Evolutionary conservation across 2,113 vertebrate genomes (phyloP).

Genomic region (Pterocles orientalis): DNA sequence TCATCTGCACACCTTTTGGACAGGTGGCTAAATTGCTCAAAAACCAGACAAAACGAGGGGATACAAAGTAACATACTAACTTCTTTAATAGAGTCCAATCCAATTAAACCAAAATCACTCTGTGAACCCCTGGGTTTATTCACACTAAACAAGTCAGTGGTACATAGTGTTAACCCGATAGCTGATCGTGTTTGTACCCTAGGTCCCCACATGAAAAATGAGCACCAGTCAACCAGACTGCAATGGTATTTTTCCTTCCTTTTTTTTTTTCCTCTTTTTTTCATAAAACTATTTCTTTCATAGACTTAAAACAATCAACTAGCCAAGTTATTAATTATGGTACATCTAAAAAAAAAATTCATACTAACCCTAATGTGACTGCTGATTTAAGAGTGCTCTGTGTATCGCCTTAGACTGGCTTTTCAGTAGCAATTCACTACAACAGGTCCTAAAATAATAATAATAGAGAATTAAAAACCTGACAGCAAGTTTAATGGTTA

Average conservation of each 20-base stretch:
- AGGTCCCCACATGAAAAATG: slow-evolving; percentile 50
- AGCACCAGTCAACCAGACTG: slow-evolving; percentile 70
- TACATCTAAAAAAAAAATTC: slow-evolving; percentile 80
- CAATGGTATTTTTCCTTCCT: slow-evolving; percentile 57
- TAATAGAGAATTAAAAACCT: slow-evolving; percentile 78
- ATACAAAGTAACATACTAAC: slow-evolving; percentile 76
- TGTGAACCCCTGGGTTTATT: slow-evolving; percentile 70
- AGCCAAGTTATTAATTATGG: slow-evolving; percentile 80
- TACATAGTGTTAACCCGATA: slow-evolving; percentile 39
- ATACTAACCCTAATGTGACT: slow-evolving; percentile 84
- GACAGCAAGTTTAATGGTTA: slow-evolving; percentile 75
- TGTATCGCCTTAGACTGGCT: slow-evolving; percentile 74
- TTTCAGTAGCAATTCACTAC: slow-evolving; percentile 85
- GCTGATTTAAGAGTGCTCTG: slow-evolving; percentile 82
- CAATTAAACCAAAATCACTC: slow-evolving; percentile 72
- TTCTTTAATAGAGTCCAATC: slow-evolving; percentile 83
- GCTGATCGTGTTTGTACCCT: slow-evolving; percentile 33
- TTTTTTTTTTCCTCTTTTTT: slow-evolving; percentile 3
- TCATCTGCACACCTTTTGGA: slow-evolving; percentile 56
- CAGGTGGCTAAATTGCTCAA: slow-evolving; percentile 65
- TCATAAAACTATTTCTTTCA: slow-evolving; percentile 82
- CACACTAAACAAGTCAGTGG: slow-evolving; percentile 64
- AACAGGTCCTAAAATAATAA: slow-evolving; percentile 82
- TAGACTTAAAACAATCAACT: slow-evolving; percentile 81
- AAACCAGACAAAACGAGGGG: slow-evolving; percentile 72